Percentiles rank a stretch among this genome's conserved stretches.
phyloP scores from a whole-genome alignment of 2,113 vertebrate genomes.

The Rhinichthys klamathensis region DNA sequence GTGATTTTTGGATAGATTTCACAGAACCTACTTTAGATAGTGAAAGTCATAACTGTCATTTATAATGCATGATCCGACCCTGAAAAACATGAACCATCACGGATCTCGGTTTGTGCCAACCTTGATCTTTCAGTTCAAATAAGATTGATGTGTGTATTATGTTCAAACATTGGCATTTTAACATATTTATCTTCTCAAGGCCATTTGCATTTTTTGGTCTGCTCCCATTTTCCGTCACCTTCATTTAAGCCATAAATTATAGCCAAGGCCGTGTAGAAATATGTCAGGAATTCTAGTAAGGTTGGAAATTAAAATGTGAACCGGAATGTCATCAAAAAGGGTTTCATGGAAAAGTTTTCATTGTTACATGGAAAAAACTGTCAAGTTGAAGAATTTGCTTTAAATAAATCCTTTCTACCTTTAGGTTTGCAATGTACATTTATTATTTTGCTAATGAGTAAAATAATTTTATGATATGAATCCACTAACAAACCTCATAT shows the following conservation, averaged over 20 bases:
- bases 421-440: too few species aligned
- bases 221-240: slow-evolving; percentile 30
- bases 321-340: background rate
- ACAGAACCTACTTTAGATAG: background rate
- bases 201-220: background rate
- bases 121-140: slow-evolving; percentile 38
- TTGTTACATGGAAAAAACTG: background rate
- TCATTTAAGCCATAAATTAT: slow-evolving; percentile 1
- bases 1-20: background rate
- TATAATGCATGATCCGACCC: slow-evolving; percentile 13
- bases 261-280: background rate
- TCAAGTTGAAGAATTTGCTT: background rate
- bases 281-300: background rate
- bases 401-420: too few species aligned
- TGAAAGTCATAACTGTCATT: slow-evolving; percentile 3
- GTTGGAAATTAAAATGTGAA: background rate
- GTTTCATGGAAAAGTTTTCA: background rate
- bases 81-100: background rate
- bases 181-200: slow-evolving; percentile 37
- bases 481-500: background rate
- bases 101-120: background rate
- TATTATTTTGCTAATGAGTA: background rate
- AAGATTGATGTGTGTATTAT: slow-evolving; percentile 18
- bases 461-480: background rate
- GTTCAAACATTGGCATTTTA: slow-evolving; percentile 9